Base-by-base conservation (phyloP, 2,113 vertebrate genomes). In the Ardeotis arabs region DNA sequence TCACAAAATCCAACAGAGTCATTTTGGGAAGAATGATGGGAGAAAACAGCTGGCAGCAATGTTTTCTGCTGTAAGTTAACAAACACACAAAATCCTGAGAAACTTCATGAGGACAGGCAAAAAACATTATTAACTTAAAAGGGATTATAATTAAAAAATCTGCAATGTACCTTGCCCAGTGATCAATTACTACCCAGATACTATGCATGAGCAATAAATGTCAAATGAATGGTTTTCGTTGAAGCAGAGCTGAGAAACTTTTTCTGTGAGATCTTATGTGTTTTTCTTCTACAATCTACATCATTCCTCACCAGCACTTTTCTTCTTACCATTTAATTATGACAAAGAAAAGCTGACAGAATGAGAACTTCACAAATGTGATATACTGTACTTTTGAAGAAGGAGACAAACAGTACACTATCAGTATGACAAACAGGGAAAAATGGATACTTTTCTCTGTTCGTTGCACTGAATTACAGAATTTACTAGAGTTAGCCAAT, bases 261-360 rank as follows among this genome's bases (percentile, higher is more conserved):
- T 63, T 17, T 35, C 29, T 35, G 3, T 60, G 35, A 62, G 9
- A 28, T 23, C 25, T 74, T 47, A 49, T 0, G 1, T 3, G 2
- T 19, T 60, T 86, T 44, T 52, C 20, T 82, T 39, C 23, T 44
- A 22, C 4, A 28, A 17, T 21, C 25, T 63, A 19, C 12, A 33
- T 39, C 62, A 52, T 2, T 52, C 23, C 7, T 87, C 25, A 50
- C 17, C 10, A 84, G 11, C 1, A 6, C 12, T 80, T 56, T 90
- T 86, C 33, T n/a, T 63, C 33, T 52, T 52, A 44, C 10, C 10
- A 68, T 93, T 68, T 44, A 73, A n/a, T 84, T 63, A 23, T 50
- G 41, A 69, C 17, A 66, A 74, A 77, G 8, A 58, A 66, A 86
- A 62, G 24, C 18, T 89, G 76, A 14, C 11, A 81, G 19, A 68